Conservation (phyloP, 2,888 invertebrate species). For the Xanthia togata region DNA sequence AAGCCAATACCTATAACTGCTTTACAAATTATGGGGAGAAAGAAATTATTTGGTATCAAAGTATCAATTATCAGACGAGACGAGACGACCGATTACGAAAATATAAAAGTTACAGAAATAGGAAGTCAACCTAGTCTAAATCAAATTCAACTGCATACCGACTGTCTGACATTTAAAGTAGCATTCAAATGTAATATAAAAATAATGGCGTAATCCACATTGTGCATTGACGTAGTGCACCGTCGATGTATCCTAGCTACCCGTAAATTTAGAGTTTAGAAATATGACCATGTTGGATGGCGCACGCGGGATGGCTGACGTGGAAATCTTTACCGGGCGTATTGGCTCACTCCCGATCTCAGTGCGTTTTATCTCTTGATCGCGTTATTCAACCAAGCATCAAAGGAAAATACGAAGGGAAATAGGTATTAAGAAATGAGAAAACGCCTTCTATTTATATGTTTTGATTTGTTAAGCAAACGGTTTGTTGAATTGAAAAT, state of each 20-base stretch:
- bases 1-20: not conserved
- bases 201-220: constrained; percentile 7
- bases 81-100: not conserved
- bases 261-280: constrained; percentile 71
- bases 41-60: not conserved
- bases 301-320: constrained; percentile 67
- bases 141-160: constrained; percentile 27
- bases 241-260: constrained; percentile 25
- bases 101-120: constrained; percentile 18
- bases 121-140: constrained; percentile 5
- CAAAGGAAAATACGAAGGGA: constrained; percentile 85
- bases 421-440: constrained; percentile 81
- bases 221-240: constrained; percentile 24
- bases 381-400: constrained; percentile 88
- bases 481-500: constrained; percentile 70
- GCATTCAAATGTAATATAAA: constrained; percentile 23
- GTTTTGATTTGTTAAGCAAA: constrained; percentile 78
- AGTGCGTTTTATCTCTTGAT: constrained; percentile 88
- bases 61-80: constrained; percentile 12
- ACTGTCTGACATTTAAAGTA: constrained; percentile 6
- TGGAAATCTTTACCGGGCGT: constrained; percentile 79
- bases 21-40: not conserved
- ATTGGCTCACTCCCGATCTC: constrained; percentile 77
- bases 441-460: constrained; percentile 82
- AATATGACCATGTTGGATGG: constrained; percentile 77